phyloP scores from a whole-genome alignment of 2,888 invertebrate species.

The Polyommatus iphigenia region DNA sequence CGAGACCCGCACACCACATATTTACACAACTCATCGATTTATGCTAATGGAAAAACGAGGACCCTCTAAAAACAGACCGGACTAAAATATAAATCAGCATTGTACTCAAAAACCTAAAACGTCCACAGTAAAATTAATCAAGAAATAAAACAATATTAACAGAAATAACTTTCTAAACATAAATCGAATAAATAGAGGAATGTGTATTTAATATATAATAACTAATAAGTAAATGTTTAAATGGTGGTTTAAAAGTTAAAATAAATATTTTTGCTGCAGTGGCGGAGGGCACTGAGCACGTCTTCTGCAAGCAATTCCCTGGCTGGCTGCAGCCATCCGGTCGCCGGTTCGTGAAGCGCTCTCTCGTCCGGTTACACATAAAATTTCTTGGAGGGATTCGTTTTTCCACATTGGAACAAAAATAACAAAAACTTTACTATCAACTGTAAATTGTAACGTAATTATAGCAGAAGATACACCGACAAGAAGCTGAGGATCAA shows the following conservation, averaged over 20 bases:
- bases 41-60: constrained; percentile 7
- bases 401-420: not conserved
- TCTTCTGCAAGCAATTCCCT: not conserved
- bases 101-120: not conserved
- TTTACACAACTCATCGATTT: constrained; percentile 6
- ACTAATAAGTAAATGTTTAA: not conserved
- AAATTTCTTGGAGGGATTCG: not conserved
- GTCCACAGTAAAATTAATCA: not conserved
- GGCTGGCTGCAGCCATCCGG: constrained; percentile 9
- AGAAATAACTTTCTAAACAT: not conserved
- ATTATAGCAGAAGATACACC: not conserved
- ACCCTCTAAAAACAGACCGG: not conserved
- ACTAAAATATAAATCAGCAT: not conserved
- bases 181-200: not conserved
- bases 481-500: not conserved
- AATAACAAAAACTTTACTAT: not conserved
- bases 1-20: not conserved
- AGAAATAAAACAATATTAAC: not conserved
- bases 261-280: not conserved
- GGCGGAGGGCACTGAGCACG: not conserved
- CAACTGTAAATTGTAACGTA: not conserved
- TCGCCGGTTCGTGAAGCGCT: not conserved
- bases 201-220: not conserved
- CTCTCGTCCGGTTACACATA: not conserved
- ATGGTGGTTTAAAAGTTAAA: not conserved